A percentile compares a stretch with the other conserved stretches of the same genome.
Evolutionary conservation across 2,797 vertebrate species (phyloP).

Genomic region (Anas georgica): DNA sequence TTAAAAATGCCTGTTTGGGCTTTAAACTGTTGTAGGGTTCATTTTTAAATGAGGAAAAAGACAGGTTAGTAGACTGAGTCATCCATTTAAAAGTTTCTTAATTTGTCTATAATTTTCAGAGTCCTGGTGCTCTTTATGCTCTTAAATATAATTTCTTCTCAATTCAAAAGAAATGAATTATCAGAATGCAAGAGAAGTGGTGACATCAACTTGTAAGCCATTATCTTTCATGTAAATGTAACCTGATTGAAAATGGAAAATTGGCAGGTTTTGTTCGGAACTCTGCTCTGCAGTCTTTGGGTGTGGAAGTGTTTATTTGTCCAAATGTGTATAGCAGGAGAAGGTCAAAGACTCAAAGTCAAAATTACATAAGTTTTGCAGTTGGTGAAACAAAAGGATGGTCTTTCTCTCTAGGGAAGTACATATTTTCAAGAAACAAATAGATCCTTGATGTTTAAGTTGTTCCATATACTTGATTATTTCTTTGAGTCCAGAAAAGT

Average conservation of each 20-base stretch:
- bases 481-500: not conserved
- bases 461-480: not conserved
- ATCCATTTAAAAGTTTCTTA: not conserved
- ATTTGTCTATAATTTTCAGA: not conserved
- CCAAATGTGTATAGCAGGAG: not conserved
- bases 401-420: not conserved
- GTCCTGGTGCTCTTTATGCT: not conserved
- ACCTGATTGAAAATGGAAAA: not conserved
- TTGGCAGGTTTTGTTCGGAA: not conserved
- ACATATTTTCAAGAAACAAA: not conserved
- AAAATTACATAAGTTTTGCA: not conserved
- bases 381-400: not conserved
- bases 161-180: not conserved
- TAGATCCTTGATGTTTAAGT: not conserved
- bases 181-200: not conserved
- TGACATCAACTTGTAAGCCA: not conserved
- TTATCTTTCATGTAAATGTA: not conserved
- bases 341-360: not conserved
- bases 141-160: not conserved
- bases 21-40: not conserved
- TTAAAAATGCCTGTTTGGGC: not conserved
- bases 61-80: not conserved
- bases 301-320: not conserved
- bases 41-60: not conserved
- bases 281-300: not conserved